These are phyloP conservation scores for Buphagus erythrorhynchus DNA, from an alignment of 2,797 vertebrate genomes.

Conservation along the genomic window DNA sequence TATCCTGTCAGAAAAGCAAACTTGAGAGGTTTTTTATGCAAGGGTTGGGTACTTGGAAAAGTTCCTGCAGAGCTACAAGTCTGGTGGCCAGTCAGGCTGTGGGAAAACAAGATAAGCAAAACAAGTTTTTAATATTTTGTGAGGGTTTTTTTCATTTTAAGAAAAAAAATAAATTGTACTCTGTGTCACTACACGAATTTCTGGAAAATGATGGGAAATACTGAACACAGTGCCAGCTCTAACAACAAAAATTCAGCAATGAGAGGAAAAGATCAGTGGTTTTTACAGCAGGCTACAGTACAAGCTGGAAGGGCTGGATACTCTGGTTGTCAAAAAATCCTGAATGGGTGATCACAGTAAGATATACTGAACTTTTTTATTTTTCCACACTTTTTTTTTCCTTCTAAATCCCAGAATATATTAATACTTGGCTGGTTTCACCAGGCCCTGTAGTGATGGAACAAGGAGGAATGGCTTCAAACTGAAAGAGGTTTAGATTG, in stretches of 20 bases:
- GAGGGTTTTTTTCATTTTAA: not conserved
- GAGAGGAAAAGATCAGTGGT: constrained; percentile 45
- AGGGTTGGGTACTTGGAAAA: not conserved
- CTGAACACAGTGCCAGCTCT: constrained; percentile 29
- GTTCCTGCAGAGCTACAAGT: not conserved
- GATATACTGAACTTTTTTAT: not conserved
- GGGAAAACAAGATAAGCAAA: not conserved
- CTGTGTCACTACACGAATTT: constrained; percentile 33
- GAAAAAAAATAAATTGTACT: not conserved
- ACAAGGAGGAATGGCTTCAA: not conserved
- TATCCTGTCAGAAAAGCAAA: not conserved
- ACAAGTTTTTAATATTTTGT: not conserved
- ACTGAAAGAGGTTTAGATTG: not conserved
- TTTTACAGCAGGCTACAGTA: constrained; percentile 56
- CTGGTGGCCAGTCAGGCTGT: not conserved
- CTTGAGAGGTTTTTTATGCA: not conserved
- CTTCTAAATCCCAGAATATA: not conserved
- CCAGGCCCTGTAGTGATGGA: not conserved
- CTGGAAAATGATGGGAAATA: constrained; percentile 41
- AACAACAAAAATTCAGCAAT: constrained; percentile 2
- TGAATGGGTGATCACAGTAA: not conserved
- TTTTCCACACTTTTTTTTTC: not conserved
- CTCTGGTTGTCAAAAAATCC: not conserved
- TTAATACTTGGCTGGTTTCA: not conserved
- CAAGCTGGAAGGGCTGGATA: constrained; percentile 35